Percentiles rank a stretch among this genome's conserved stretches.
Conservation (phyloP, 2,113 vertebrate species). For the Zapornia atra region DNA sequence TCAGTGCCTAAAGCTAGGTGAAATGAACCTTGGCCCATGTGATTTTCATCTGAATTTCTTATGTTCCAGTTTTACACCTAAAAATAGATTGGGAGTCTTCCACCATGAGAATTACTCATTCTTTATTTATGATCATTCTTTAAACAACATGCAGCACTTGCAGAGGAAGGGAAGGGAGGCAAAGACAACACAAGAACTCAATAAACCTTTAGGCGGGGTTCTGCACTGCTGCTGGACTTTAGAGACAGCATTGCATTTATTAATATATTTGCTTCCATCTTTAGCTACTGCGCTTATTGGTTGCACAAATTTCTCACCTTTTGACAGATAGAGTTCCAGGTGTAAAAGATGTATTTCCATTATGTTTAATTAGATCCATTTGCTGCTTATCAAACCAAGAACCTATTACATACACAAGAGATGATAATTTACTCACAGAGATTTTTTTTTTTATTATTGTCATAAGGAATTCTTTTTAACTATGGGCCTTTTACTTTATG, state of each 20-base stretch:
- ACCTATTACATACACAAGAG: neutral
- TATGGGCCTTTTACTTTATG: neutral
- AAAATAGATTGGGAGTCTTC: neutral
- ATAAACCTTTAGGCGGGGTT: neutral
- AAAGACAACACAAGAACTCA: neutral
- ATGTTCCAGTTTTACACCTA: neutral
- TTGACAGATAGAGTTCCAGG: neutral
- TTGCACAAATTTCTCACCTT: neutral
- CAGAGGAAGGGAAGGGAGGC: neutral
- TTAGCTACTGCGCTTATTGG: neutral
- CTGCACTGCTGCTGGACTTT: neutral
- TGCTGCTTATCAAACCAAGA: neutral
- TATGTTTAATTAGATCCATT: neutral
- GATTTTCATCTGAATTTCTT: neutral
- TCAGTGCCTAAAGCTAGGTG: neutral
- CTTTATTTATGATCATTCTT: neutral
- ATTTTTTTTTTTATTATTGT: neutral
- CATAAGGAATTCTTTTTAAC: neutral
- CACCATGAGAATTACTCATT: neutral
- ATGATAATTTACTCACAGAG: neutral
- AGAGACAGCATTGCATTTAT: neutral
- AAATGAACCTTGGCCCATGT: neutral
- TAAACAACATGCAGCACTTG: neutral
- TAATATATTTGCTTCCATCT: neutral
- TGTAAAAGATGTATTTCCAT: neutral